These are phyloP conservation scores for Alentia gelatinosa DNA, from an alignment of 2,888 invertebrate species.

Conservation along the genomic window DNA sequence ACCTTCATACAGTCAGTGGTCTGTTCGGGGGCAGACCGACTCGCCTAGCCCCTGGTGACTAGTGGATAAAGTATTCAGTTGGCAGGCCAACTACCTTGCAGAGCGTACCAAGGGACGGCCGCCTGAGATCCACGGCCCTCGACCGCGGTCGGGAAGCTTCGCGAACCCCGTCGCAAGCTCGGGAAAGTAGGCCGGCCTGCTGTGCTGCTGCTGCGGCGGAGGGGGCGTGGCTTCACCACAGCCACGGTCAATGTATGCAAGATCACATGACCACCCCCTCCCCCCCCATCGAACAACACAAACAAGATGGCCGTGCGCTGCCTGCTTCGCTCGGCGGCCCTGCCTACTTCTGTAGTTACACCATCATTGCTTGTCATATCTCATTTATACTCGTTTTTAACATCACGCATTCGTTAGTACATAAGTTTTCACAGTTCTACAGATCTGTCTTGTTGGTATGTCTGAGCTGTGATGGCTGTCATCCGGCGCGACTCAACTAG, in stretches of 20 bases:
- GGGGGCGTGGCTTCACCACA: conserved; percentile 6
- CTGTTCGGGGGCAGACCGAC: background rate
- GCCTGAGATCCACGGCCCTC: background rate
- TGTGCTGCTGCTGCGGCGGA: background rate
- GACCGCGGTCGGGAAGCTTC: background rate
- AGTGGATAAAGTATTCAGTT: background rate
- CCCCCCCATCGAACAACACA: conserved; percentile 8
- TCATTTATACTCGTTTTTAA: too few relatives aligned
- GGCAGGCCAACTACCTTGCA: background rate
- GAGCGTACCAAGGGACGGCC: background rate
- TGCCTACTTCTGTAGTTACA: too few relatives aligned
- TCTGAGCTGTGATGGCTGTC: background rate
- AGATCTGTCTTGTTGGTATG: too few relatives aligned
- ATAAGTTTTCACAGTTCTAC: too few relatives aligned
- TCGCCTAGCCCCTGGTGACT: background rate
- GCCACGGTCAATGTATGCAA: conserved; percentile 55
- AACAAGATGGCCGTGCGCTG: conserved; percentile 21
- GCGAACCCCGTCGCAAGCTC: background rate
- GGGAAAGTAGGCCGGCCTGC: background rate
- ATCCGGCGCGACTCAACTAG: background rate
- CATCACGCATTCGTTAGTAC: too few relatives aligned
- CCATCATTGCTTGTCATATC: too few relatives aligned
- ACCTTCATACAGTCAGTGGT: too few relatives aligned
- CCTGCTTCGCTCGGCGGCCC: too few relatives aligned
- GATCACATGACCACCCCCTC: conserved; percentile 25